Evolutionary conservation across 2,113 vertebrate species (phyloP).

Genomic region (Lampris megalopsis): DNA sequence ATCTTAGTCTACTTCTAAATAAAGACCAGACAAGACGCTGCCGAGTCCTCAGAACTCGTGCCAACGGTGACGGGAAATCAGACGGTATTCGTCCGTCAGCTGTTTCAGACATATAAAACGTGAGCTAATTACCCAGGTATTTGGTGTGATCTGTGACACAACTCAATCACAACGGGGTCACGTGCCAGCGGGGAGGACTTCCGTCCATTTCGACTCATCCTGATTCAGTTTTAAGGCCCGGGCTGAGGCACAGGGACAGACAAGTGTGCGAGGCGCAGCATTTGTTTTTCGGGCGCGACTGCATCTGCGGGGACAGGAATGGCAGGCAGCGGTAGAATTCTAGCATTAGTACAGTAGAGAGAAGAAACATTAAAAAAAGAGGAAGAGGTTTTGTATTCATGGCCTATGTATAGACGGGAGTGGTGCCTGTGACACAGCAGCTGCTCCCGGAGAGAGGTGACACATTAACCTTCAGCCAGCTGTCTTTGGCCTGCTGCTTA

Average conservation of each 20-base stretch:
- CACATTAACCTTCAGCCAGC: conserved; percentile 81
- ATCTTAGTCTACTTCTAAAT: conserved; percentile 48
- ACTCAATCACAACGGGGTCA: conserved; percentile 44
- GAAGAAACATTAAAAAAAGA: conserved; percentile 14
- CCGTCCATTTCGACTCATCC: conserved; percentile 8
- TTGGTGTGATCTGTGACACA: conserved; percentile 29
- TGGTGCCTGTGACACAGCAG: conserved; percentile 71
- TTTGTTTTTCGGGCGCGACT: conserved; percentile 49
- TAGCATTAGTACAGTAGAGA: conserved; percentile 57
- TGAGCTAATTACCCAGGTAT: conserved; percentile 47
- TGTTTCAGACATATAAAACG: conserved; percentile 57
- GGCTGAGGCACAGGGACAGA: conserved; percentile 30
- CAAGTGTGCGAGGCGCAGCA: conserved; percentile 48
- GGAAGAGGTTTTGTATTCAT: conserved; percentile 73
- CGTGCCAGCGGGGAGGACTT: conserved; percentile 42
- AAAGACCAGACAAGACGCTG: conserved; percentile 52
- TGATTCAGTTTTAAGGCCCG: conserved; percentile 18
- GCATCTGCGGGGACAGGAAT: conserved; percentile 36
- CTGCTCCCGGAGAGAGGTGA: conserved; percentile 73
- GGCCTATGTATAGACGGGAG: conserved; percentile 77
- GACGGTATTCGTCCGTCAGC: conserved; percentile 54
- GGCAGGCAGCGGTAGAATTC: conserved; percentile 29
- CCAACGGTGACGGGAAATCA: conserved; percentile 38
- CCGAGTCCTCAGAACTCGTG: conserved; percentile 30
- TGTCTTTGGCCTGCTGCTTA: conserved; percentile 59